Base-by-base conservation (phyloP, 2,888 invertebrate species). In the Chaitophorus viminalis region DNA sequence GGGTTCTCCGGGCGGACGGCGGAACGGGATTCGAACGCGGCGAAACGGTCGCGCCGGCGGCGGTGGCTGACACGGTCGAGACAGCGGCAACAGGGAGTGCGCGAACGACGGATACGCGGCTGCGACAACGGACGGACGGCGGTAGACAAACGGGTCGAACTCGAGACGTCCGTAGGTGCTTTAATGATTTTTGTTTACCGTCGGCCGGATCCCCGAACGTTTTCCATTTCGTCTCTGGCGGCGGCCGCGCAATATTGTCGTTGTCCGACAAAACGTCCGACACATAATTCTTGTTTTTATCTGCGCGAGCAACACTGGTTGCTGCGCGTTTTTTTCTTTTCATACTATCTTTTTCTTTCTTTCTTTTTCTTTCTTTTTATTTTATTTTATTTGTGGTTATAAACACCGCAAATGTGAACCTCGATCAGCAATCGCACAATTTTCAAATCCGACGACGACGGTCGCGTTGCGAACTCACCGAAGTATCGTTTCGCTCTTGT, bases 321-420 rank as follows among this genome's bases (percentile, higher is more conserved):
- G 36, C 31, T 39, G 46, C 8, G n/a, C 18, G 3, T 82, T 18
- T 46, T n/a, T 75, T 17, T 79, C 5, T 79, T 72, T 72, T n/a
- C 8, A 5, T n/a, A 11, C 2, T 68, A 8, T 68, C 3, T 25
- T n/a, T n/a, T 29, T 68, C 21, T 68, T 68, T n/a, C 6, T 68
- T 70, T 14, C 31, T 70, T 8, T 29, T 29, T 29, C 9, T 29
- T 29, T 29, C 33, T 33, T 72, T 72, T 72, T 72, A 25, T 74
- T 72, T 72, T 72, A 25, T 74, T 54, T 82, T 87, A 74, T 87
- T 87, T 87, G 87, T 87, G 87, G 87, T 87, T 87, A 87, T 87
- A 87, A 87, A 87, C 87, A 33, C 87, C 60, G 87, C 60, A 81
- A 87, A 87, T 87, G 87, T 87, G 81, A 74, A 81, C 81, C 21